Evolutionary conservation across 2,113 vertebrate species (phyloP).

Genomic region (Orycteropus afer): DNA sequence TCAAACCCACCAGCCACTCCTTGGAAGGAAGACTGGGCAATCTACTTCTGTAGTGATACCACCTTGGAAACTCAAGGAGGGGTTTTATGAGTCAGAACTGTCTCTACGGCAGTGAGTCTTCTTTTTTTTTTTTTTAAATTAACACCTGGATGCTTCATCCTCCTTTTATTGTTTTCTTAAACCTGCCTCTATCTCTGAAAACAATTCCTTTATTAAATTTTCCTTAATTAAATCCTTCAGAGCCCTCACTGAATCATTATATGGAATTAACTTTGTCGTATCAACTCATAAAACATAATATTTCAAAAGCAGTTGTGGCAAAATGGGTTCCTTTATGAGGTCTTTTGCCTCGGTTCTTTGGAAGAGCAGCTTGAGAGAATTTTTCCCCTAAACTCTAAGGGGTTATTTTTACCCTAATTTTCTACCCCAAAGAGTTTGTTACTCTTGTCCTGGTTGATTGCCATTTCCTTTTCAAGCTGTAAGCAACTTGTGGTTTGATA

Average conservation of each 20-base stretch:
- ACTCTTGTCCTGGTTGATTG: not conserved
- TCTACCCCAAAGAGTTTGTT: not conserved
- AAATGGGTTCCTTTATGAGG: not conserved
- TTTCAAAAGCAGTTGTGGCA: not conserved
- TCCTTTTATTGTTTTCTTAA: not conserved
- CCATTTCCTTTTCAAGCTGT: not conserved
- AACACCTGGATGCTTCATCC: accelerated
- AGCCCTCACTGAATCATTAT: not conserved
- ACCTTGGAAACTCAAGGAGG: no score
- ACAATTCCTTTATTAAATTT: not conserved
- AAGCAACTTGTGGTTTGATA: not conserved
- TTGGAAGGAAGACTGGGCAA: no score
- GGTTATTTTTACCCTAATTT: not conserved
- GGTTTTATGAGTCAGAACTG: no score
- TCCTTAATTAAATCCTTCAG: not conserved
- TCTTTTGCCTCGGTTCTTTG: not conserved
- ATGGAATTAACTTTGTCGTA: not conserved
- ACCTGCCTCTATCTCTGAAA: accelerated
- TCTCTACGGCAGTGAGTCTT: no score
- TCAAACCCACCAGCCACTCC: no score
- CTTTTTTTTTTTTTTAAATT: no score
- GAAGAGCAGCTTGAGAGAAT: not conserved
- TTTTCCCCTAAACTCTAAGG: no score
- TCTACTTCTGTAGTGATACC: no score
- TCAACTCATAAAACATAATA: not conserved